Evolutionary conservation across 2,888 invertebrate species (phyloP).

Genomic region (Cosmia pyralina): DNA sequence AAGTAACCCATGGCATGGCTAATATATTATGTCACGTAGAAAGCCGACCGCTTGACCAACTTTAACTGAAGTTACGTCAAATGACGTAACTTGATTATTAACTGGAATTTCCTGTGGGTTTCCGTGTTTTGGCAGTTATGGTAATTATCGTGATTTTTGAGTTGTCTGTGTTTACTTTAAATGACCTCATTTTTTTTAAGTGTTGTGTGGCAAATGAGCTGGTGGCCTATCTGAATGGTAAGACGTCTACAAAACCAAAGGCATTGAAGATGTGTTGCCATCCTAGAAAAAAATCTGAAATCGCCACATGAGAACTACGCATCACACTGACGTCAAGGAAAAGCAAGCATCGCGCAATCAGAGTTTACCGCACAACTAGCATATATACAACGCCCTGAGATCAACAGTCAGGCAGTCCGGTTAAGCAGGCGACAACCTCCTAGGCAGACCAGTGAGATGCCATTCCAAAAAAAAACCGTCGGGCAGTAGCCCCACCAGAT

Average conservation of each 20-base stretch:
- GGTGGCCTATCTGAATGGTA: background rate
- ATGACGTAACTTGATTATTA: conserved; percentile 45
- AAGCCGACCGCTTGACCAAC: conserved; percentile 55
- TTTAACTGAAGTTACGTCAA: conserved; percentile 36
- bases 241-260: background rate
- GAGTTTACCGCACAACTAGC: no score
- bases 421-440: no score
- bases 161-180: conserved; percentile 18
- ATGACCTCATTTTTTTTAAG: conserved; percentile 17
- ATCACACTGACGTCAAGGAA: no score
- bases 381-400: no score
- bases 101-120: conserved; percentile 36
- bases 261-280: no score
- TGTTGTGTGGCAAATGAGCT: background rate
- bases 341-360: no score
- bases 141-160: conserved; percentile 30
- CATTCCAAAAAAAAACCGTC: no score
- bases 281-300: no score
- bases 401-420: no score
- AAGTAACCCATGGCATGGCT: conserved; percentile 52
- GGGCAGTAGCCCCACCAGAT: no score
- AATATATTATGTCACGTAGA: conserved; percentile 53
- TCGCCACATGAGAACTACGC: no score
- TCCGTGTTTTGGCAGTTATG: conserved; percentile 40
- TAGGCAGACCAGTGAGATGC: no score